These are phyloP conservation scores for Leptogaster cylindrica DNA, from an alignment of 2,888 invertebrate genomes.

Conservation along the genomic window DNA sequence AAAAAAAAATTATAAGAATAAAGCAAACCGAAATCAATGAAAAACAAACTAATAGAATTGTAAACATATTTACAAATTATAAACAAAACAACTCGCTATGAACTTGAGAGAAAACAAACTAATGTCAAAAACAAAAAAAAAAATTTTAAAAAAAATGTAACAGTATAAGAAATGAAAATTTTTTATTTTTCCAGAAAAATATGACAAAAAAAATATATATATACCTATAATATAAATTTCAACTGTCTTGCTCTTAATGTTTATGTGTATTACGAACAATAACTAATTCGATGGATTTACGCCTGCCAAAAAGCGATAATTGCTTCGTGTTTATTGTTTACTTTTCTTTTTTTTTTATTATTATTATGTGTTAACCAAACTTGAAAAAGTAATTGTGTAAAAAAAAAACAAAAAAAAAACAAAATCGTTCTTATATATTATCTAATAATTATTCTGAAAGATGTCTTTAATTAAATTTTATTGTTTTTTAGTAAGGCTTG, in stretches of 20 bases:
- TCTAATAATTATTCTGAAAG: no score
- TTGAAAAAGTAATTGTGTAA: no score
- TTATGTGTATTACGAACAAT: no score
- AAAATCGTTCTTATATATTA: no score
- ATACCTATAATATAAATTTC: constrained; percentile 11
- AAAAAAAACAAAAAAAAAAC: no score
- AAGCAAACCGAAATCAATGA: background rate
- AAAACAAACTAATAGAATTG: background rate
- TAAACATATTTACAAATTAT: constrained; percentile 1
- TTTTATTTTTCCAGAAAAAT: constrained; percentile 34
- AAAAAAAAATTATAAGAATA: background rate
- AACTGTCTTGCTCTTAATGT: constrained; percentile 29
- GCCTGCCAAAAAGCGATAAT: no score
- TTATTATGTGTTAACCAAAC: no score
- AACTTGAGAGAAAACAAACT: constrained; percentile 5
- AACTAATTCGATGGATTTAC: no score
- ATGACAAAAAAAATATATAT: constrained; percentile 20
- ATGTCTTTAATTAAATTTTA: no score
- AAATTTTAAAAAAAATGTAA: constrained; percentile 15
- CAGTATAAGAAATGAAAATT: constrained; percentile 18
- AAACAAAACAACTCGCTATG: constrained; percentile 10
- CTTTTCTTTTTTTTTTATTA: no score
- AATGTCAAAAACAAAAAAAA: constrained; percentile 10
- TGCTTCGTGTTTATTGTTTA: no score
- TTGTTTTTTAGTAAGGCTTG: no score